Evolutionary conservation across 2,888 invertebrate species (phyloP), one percentile per base, ranked within the genome.

Genomic region (Gastrophysa polygoni): DNA sequence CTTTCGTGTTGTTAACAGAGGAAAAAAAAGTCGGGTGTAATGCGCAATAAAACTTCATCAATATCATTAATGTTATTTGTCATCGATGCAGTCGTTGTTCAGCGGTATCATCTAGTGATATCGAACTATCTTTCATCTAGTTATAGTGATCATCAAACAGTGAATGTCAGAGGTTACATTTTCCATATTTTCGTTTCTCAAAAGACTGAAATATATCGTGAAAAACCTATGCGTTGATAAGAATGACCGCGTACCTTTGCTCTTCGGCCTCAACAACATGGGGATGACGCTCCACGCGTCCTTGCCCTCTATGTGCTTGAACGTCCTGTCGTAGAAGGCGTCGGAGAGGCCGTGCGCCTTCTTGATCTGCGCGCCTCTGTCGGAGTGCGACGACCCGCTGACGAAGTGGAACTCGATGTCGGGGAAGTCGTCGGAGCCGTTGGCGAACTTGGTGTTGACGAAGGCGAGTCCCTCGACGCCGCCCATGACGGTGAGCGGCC

Each of bases 331-430:
- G 75, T 93, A 93, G 78, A 93, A 92, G 11, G 84, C 82, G 32
- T 92, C 89, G 0, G 89, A 87, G 0, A 93, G 74, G 0, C 93
- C 94, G 70, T 93, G 92, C 0, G 90, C 89, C 79, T 92, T 92
- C 21, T 90, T 86, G 21, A 95, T 77, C 69, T 94, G 93, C 10
- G 88, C 86, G 0, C 95, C 95, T 0, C 91, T 92, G 75, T 95
- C 95, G 0, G 94, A 92, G 76, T 91, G 92, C 0, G 93, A 92
- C 2, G 92, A 92, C 6, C 94, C 93, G 0, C 93, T 92, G 38
- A 93, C 88, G 73, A 95, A 94, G 79, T 95, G 95, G 72, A 95
- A 91, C 76, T 95, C 93, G 32, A 95, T 91, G 72, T 96, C 95
- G 0, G 95, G 95, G 78, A 89, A 93, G 76, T 95, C 95, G 1